These are phyloP conservation scores for Drosophila borealis DNA, from an alignment of 2,888 invertebrate genomes.

Conservation along the genomic window DNA sequence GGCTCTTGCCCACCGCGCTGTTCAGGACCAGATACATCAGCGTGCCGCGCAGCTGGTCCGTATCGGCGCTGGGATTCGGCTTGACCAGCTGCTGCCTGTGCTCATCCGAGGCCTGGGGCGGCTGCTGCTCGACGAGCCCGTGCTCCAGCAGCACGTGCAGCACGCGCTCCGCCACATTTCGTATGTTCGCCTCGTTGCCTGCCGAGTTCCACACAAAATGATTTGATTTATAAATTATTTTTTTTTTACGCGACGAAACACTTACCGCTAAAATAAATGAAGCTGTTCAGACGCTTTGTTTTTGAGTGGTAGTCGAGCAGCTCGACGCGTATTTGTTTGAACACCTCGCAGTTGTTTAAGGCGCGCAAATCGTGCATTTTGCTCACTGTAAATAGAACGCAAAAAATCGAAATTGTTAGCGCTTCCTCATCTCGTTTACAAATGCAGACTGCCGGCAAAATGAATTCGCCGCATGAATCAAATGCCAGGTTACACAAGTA, in stretches of 20 bases:
- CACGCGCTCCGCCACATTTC: conserved; percentile 19
- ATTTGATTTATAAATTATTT: no score
- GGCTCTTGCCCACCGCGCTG: conserved; percentile 1
- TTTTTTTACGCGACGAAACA: neutral
- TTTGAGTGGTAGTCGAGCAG: conserved; percentile 22
- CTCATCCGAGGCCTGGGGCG: no score
- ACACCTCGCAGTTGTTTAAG: conserved; percentile 53
- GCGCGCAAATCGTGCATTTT: conserved; percentile 38
- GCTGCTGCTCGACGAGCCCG: conserved; percentile 21
- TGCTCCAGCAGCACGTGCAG: conserved; percentile 49
- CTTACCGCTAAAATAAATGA: conserved; percentile 60
- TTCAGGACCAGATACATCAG: conserved; percentile 52
- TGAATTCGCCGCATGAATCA: neutral
- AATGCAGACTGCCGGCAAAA: conserved; percentile 7
- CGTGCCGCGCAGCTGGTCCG: conserved; percentile 56
- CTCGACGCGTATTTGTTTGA: conserved; percentile 45
- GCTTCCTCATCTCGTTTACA: neutral
- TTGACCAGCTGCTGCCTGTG: neutral
- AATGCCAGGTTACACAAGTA: neutral
- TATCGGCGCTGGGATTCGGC: neutral
- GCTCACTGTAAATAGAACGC: neutral
- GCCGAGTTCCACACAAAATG: neutral
- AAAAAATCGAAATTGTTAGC: no score
- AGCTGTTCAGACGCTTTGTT: conserved; percentile 21
- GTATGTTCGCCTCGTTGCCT: conserved; percentile 56